Conservation (phyloP, 2,888 invertebrate species). For the Listrodromus nycthemerus region DNA sequence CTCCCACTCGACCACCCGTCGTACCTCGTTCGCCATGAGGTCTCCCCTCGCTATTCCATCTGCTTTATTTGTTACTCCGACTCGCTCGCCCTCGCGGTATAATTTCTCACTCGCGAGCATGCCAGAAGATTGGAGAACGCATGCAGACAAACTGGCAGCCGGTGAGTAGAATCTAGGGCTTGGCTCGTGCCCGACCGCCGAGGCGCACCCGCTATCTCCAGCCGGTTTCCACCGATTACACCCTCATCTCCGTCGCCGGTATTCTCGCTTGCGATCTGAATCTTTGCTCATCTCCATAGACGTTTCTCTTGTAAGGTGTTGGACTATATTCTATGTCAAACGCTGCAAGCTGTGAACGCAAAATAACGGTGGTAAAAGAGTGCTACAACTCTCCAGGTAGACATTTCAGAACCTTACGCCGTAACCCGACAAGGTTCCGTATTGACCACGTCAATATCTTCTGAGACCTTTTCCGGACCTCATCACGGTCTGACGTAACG, state of each 20-base stretch:
- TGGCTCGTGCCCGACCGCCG: conserved; percentile 26
- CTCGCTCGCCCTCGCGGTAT: conserved; percentile 22
- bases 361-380: too few species aligned
- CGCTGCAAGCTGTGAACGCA: too few species aligned
- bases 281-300: not conserved
- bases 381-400: too few species aligned
- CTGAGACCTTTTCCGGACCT: not conserved
- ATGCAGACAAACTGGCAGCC: conserved; percentile 36
- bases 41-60: not conserved
- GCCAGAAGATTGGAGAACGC: conserved; percentile 14
- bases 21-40: conserved; percentile 28
- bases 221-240: not conserved
- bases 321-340: too few species aligned
- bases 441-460: too few species aligned
- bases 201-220: conserved; percentile 42
- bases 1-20: conserved; percentile 54
- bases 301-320: not conserved
- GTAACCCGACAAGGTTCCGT: too few species aligned
- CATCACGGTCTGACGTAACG: not conserved
- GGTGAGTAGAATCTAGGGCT: conserved; percentile 16
- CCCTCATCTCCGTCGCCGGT: not conserved
- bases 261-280: not conserved
- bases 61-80: not conserved
- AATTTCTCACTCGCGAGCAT: conserved; percentile 36
- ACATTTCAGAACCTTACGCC: too few species aligned